These are phyloP conservation scores for Neosilurus mollespiculum DNA, from an alignment of 2,797 vertebrate genomes.

Conservation along the genomic window DNA sequence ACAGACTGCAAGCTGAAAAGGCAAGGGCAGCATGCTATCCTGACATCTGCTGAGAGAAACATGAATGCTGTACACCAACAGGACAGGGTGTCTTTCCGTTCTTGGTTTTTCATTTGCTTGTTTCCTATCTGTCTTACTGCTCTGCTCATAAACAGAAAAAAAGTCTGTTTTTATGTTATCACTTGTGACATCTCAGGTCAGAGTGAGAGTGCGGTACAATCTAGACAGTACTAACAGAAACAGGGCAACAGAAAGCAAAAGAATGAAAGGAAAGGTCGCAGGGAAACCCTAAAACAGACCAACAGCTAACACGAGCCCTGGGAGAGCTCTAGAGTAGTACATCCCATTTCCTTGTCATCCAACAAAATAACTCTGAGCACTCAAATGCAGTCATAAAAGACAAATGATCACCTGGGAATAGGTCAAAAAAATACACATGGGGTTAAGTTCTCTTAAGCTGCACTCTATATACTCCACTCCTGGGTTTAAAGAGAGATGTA, in stretches of 20 bases:
- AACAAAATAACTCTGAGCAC: slow-evolving; percentile 37
- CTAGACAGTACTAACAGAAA: background rate
- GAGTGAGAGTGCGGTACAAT: background rate
- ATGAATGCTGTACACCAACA: slow-evolving; percentile 25
- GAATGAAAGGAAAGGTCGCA: background rate
- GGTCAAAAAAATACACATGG: slow-evolving; percentile 24
- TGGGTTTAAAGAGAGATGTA: slow-evolving; percentile 23
- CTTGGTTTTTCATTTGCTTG: background rate
- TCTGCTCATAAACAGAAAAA: background rate
- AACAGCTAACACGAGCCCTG: slow-evolving; percentile 40
- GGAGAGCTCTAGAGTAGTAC: slow-evolving; percentile 41
- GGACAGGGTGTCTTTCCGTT: background rate
- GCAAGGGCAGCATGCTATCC: slow-evolving; percentile 34
- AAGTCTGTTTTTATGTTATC: slow-evolving; percentile 10
- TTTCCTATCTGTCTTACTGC: slow-evolving; percentile 22
- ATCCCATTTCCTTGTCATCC: slow-evolving; percentile 32
- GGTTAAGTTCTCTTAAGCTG: slow-evolving; percentile 35
- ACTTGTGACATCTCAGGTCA: slow-evolving; percentile 23
- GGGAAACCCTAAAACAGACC: slow-evolving; percentile 32
- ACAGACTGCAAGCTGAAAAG: slow-evolving; percentile 26
- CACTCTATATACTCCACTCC: slow-evolving; percentile 12
- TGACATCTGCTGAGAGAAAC: slow-evolving; percentile 43
- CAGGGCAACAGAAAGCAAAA: slow-evolving; percentile 29
- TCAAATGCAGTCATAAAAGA: slow-evolving; percentile 30
- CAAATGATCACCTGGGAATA: slow-evolving; percentile 39